Percentiles rank a stretch among this genome's conserved stretches.
These are phyloP conservation scores for Vultur gryphus DNA, from an alignment of 2,797 vertebrate species.

Conservation along the genomic window DNA sequence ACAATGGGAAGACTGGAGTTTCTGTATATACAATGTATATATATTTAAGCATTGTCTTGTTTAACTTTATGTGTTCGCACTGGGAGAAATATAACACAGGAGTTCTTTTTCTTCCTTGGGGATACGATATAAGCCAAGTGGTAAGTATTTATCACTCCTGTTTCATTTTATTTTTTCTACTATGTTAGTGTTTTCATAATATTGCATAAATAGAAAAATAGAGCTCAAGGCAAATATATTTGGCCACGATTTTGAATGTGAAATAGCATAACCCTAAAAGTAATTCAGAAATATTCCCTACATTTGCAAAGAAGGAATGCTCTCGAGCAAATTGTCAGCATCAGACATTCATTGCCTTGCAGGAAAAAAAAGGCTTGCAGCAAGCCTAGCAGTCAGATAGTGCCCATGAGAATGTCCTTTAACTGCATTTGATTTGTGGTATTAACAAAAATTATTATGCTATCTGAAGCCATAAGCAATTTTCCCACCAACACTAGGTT, in stretches of 20 bases:
- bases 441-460: background rate
- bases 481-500: background rate
- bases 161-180: background rate
- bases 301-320: background rate
- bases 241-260: background rate
- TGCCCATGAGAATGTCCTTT: background rate
- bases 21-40: slow-evolving; percentile 67
- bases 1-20: slow-evolving; percentile 54
- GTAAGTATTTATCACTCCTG: slow-evolving; percentile 59
- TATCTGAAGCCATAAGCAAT: background rate
- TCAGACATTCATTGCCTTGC: background rate
- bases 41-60: slow-evolving; percentile 64
- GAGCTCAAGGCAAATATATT: background rate
- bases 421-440: background rate
- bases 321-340: background rate
- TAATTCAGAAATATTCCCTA: slow-evolving; percentile 14
- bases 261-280: background rate
- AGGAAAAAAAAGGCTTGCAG: background rate
- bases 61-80: slow-evolving; percentile 73
- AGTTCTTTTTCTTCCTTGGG: slow-evolving; percentile 73
- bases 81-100: slow-evolving; percentile 76
- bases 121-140: slow-evolving; percentile 73
- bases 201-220: background rate
- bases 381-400: background rate
- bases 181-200: slow-evolving; percentile 9